Conservation (phyloP, 2,797 vertebrate genomes). For the Arnoldichthys spilopterus region DNA sequence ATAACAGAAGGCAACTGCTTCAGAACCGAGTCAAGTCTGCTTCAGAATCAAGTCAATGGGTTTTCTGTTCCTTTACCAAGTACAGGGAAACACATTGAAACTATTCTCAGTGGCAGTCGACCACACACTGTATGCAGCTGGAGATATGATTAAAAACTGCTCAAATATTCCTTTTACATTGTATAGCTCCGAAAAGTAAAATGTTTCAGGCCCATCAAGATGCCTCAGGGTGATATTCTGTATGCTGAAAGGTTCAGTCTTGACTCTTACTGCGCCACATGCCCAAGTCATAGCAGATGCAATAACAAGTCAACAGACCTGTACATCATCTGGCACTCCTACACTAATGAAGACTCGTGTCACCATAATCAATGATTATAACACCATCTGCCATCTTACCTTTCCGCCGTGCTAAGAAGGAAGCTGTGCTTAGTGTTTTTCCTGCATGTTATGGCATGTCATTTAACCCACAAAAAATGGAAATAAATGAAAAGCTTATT, state of each 20-base stretch:
- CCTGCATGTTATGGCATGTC: background rate
- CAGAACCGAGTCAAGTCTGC: background rate
- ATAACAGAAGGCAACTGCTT: background rate
- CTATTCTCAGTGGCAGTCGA: background rate
- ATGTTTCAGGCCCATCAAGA: background rate
- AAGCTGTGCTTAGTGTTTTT: background rate
- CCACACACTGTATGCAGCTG: background rate
- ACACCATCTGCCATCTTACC: slow-evolving; percentile 11
- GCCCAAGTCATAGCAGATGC: background rate
- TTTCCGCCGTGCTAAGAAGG: background rate
- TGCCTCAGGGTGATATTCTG: background rate
- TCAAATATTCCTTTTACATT: background rate
- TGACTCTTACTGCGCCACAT: background rate
- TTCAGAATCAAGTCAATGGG: background rate
- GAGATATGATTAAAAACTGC: background rate
- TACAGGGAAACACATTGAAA: background rate
- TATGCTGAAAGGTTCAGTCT: background rate
- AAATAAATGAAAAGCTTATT: background rate
- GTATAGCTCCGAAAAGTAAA: background rate
- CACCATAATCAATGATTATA: background rate
- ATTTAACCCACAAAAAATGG: background rate
- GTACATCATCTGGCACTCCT: slow-evolving; percentile 1
- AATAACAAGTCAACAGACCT: background rate
- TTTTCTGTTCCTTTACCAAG: background rate
- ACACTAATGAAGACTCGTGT: background rate